phyloP scores from a whole-genome alignment of 2,888 invertebrate genomes.

The Spodoptera littoralis region DNA sequence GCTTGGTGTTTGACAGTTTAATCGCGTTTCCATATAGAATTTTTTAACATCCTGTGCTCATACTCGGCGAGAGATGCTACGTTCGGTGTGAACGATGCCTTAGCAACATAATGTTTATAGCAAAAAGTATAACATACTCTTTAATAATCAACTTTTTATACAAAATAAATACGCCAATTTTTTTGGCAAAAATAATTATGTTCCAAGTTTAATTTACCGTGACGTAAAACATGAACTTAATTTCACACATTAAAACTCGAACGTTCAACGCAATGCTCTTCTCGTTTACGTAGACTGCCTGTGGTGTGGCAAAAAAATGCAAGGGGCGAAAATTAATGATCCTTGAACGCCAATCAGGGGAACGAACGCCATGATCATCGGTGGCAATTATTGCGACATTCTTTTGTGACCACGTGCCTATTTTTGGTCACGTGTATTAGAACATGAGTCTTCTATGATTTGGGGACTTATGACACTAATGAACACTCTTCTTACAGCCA shows the following conservation, averaged over 20 bases:
- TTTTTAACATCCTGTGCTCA: no score
- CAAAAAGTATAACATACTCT: no score
- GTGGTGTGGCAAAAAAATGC: constrained; percentile 40
- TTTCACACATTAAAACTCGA: constrained; percentile 26
- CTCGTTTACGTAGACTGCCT: constrained; percentile 16
- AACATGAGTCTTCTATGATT: constrained; percentile 17
- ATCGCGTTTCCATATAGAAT: no score
- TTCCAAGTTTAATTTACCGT: constrained; percentile 2
- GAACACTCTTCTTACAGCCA: no score
- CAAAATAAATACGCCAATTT: background rate
- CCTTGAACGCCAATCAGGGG: constrained; percentile 48
- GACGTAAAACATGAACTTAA: constrained; percentile 1
- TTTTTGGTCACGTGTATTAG: constrained; percentile 10
- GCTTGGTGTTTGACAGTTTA: no score
- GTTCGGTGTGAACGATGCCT: no score
- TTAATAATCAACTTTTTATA: no score
- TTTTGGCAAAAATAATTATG: background rate
- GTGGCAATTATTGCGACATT: constrained; percentile 32
- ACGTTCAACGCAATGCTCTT: constrained; percentile 8
- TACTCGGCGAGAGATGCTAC: no score
- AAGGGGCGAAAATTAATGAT: constrained; percentile 50
- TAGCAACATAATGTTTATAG: no score
- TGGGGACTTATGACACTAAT: no score
- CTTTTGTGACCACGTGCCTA: constrained; percentile 29
- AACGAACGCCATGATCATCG: constrained; percentile 27